Percentiles rank a stretch among this genome's conserved stretches.
Conservation (phyloP, 2,113 vertebrate genomes). For the Saguinus imperator region DNA sequence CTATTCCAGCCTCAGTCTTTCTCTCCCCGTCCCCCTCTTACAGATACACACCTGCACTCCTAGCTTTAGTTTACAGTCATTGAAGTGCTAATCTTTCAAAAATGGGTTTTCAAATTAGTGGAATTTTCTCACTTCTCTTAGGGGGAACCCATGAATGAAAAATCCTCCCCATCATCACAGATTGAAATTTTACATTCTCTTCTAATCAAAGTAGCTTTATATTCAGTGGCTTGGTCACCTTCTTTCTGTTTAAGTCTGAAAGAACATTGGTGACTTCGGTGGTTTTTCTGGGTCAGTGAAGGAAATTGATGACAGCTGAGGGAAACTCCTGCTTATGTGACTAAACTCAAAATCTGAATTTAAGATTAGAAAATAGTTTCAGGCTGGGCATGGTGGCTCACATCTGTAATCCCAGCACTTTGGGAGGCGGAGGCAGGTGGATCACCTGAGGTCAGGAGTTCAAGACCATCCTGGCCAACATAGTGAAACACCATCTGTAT, state of each 20-base stretch:
- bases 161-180: background rate
- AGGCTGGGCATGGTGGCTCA: too few relatives aligned
- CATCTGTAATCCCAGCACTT: too few relatives aligned
- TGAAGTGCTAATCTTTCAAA: background rate
- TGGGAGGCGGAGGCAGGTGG: too few relatives aligned
- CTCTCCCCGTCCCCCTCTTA: constrained; percentile 5
- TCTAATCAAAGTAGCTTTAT: background rate
- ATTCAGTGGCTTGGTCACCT: background rate
- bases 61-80: constrained; percentile 27
- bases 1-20: background rate
- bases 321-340: background rate
- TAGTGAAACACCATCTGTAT: too few relatives aligned
- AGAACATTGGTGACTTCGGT: background rate
- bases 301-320: background rate
- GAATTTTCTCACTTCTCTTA: constrained; percentile 36
- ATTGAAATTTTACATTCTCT: background rate
- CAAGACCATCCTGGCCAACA: too few relatives aligned
- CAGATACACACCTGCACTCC: background rate
- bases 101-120: background rate
- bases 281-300: background rate
- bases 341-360: background rate
- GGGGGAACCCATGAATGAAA: background rate
- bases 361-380: background rate
- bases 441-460: too few relatives aligned
- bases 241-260: background rate